Conservation (phyloP, 2,113 vertebrate species). For the Proterorhinus semilunaris region DNA sequence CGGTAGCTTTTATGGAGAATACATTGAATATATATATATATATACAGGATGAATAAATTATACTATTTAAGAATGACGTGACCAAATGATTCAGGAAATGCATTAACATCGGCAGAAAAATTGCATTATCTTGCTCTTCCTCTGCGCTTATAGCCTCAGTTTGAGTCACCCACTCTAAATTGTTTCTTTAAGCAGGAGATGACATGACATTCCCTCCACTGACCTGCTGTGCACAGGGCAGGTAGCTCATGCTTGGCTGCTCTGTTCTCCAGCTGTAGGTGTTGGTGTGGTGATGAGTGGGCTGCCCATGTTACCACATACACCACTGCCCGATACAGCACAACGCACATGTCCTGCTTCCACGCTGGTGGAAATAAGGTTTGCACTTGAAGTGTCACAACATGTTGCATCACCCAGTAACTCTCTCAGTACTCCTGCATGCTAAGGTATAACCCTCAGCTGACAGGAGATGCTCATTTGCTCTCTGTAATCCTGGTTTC, state of each 20-base stretch:
- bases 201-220: constrained; percentile 2
- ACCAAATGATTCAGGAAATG: not conserved
- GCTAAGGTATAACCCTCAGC: too few relatives aligned
- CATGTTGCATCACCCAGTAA: not conserved
- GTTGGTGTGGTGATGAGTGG: not conserved
- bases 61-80: not conserved
- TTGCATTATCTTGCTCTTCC: not conserved
- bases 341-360: not conserved
- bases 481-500: not conserved
- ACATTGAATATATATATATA: too few relatives aligned
- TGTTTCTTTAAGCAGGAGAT: not conserved
- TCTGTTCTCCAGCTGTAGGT: not conserved
- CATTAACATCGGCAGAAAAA: not conserved
- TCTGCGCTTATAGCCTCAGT: not conserved
- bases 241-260: not conserved
- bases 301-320: not conserved
- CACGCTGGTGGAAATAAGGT: not conserved
- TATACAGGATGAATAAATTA: not conserved
- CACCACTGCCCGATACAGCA: not conserved
- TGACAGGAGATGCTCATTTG: too few relatives aligned
- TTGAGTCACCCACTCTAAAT: not conserved
- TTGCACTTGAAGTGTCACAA: not conserved
- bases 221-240: not conserved
- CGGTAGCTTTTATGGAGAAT: not conserved
- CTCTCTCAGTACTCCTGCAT: not conserved